Conservation (phyloP, 2,797 vertebrate species). For the Pangasius macronema region DNA sequence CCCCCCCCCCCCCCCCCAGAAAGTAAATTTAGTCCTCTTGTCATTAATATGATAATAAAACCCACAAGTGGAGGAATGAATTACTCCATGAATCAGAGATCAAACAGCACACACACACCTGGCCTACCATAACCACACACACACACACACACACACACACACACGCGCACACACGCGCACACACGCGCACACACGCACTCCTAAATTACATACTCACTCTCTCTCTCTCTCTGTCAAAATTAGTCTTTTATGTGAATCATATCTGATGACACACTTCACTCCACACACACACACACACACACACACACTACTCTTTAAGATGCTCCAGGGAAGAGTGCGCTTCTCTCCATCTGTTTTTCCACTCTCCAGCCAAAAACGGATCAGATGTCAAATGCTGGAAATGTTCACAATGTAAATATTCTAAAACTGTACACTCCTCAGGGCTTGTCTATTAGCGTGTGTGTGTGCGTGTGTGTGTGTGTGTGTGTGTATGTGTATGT, state of each 20-base stretch:
- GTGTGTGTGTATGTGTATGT: not conserved
- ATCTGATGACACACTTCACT: no score
- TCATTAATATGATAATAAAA: conserved; percentile 50
- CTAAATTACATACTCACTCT: not conserved
- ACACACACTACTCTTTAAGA: not conserved
- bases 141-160: not conserved
- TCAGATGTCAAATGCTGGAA: conserved; percentile 11
- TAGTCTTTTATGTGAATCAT: no score
- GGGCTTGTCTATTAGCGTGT: not conserved
- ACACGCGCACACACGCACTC: not conserved
- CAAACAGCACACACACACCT: conserved; percentile 13
- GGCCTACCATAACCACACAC: not conserved
- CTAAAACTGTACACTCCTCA: conserved; percentile 8
- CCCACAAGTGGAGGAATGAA: conserved; percentile 9
- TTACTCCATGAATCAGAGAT: conserved; percentile 32
- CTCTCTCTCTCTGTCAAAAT: not conserved
- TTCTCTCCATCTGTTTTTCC: not conserved
- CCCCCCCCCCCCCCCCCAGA: no score
- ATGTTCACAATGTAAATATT: not conserved
- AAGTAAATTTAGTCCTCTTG: not conserved
- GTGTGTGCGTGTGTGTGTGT: not conserved
- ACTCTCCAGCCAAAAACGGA: not conserved
- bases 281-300: not conserved
- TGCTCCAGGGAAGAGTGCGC: not conserved
- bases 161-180: conserved; percentile 3